phyloP scores from a whole-genome alignment of 2,888 invertebrate genomes.

The Polymixis flavicincta region DNA sequence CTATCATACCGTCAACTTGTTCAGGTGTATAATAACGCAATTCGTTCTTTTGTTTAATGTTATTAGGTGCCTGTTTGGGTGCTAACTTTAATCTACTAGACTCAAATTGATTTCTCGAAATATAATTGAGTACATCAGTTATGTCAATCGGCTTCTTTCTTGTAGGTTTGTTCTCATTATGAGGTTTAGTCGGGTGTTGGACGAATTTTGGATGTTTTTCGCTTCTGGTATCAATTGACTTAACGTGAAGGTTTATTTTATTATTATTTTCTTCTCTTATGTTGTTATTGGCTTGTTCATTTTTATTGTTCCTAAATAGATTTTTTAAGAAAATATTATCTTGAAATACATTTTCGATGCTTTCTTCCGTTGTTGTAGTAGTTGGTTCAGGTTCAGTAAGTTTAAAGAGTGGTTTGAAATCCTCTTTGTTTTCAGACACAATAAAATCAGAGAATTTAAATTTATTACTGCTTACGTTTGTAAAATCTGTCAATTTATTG shows the following conservation, averaged over 20 bases:
- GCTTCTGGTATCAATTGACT: slow-evolving; percentile 68
- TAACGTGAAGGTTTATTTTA: slow-evolving; percentile 60
- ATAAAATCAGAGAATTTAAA: slow-evolving; percentile 73
- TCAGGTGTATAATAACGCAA: slow-evolving; percentile 70
- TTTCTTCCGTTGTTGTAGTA: slow-evolving; percentile 69
- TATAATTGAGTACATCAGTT: slow-evolving; percentile 81
- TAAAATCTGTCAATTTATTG: slow-evolving; percentile 26
- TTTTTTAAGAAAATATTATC: slow-evolving; percentile 85
- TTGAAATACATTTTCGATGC: slow-evolving; percentile 74
- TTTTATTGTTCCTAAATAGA: slow-evolving; percentile 72
- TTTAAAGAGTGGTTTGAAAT: slow-evolving; percentile 73
- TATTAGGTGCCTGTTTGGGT: slow-evolving; percentile 69
- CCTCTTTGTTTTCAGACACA: slow-evolving; percentile 65
- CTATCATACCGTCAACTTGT: slow-evolving; percentile 60
- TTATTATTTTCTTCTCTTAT: slow-evolving; percentile 62
- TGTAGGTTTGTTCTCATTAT: slow-evolving; percentile 74
- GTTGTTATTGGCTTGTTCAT: slow-evolving; percentile 64
- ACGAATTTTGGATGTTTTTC: slow-evolving; percentile 78
- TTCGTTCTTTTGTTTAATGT: slow-evolving; percentile 73
- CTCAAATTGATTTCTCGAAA: slow-evolving; percentile 85
- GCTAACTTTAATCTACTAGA: slow-evolving; percentile 81
- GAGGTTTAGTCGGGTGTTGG: slow-evolving; percentile 73
- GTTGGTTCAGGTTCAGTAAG: slow-evolving; percentile 61
- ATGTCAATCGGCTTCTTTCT: slow-evolving; percentile 81
- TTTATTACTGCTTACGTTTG: slow-evolving; percentile 25